phyloP scores from a whole-genome alignment of 2,888 invertebrate species.

The Drosophila infuscata region DNA sequence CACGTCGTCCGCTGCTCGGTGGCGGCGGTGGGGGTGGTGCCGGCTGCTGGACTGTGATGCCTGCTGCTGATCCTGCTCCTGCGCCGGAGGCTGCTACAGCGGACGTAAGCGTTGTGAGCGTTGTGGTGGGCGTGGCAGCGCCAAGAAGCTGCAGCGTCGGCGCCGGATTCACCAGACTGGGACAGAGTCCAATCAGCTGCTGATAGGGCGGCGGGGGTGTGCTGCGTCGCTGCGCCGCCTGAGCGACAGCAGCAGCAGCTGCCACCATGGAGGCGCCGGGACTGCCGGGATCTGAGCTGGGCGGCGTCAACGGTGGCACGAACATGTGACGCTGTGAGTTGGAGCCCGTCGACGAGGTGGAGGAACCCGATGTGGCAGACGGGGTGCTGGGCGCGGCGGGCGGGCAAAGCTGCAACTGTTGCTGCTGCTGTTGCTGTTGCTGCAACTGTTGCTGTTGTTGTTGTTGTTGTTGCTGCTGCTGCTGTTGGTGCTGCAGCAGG shows the following conservation, averaged over 20 bases:
- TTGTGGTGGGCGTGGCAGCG: slow-evolving; percentile 54
- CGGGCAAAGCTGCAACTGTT: slow-evolving; percentile 81
- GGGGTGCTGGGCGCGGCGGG: slow-evolving; percentile 81
- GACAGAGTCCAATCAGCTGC: slow-evolving; percentile 79
- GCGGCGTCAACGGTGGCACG: slow-evolving; percentile 94
- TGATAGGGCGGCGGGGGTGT: slow-evolving; percentile 84
- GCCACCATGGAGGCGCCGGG: slow-evolving; percentile 90
- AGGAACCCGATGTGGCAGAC: slow-evolving; percentile 79
- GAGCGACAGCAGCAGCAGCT: slow-evolving; percentile 85
- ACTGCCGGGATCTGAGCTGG: slow-evolving; percentile 94
- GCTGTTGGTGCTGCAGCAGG: slow-evolving; percentile 62
- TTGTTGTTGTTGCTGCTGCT: slow-evolving; percentile 48
- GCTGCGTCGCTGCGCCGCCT: slow-evolving; percentile 76
- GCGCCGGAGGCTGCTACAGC: slow-evolving; percentile 36
- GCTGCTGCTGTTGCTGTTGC: slow-evolving; percentile 67
- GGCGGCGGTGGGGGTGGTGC: slow-evolving; percentile 43
- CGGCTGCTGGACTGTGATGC: slow-evolving; percentile 28
- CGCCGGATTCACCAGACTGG: slow-evolving; percentile 75
- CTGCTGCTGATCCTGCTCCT: slow-evolving; percentile 10
- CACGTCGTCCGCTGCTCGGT: slow-evolving; percentile 55
- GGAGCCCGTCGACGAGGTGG: slow-evolving; percentile 84
- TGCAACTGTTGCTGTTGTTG: slow-evolving; percentile 60
- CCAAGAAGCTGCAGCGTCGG: slow-evolving; percentile 64
- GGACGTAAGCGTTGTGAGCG: slow-evolving; percentile 73
- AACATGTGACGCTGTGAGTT: slow-evolving; percentile 88